Base-by-base conservation (phyloP, 2,113 vertebrate species). In the Nettapus auritus region DNA sequence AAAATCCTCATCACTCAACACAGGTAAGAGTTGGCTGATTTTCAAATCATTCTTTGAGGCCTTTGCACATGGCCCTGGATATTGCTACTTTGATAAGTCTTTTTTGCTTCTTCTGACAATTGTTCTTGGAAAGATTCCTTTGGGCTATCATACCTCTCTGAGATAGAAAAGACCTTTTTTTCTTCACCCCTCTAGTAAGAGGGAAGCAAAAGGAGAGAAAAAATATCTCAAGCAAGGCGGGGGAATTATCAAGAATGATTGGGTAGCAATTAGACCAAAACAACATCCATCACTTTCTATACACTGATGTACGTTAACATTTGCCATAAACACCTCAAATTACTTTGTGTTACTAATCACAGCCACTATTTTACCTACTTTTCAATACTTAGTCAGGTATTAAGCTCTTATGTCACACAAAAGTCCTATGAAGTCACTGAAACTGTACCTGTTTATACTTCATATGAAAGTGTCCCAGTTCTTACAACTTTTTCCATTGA, bases 181-280 rank as follows among this genome's bases (percentile, higher is more conserved):
- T 26, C n/a, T 75, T 55, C 36, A 48, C 42, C 55, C 22, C 46
- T 68, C 78, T 23, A 76, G 13, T 7, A 76, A 88, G 3, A 40
- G 6, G 26, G 19, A 80, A 79, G 9, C 42, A 9, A 85, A 82
- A 53, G 19, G 20, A 25, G 22, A 13, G 62, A 52, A 19, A 78
- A 85, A 91, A 31, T 20, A 28, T 76, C 21, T 68, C 20, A 59
- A 13, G 33, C 8, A 44, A 18, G 3, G 60, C 17, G 3, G 21
- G 5, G 18, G 5, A 57, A 7, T 28, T 18, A 19, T 3, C 0
- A 3, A 69, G 62, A 62, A 44, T 3, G 1, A 76, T 6, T 0
- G 2, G 15, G 42, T 22, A 93, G 53, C 38, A 68, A 33, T 79
- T 29, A n/a, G 29, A 92, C 23, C 70, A 85, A 64, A 91, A 68